Evolutionary conservation across 2,113 vertebrate genomes (phyloP), one percentile per base, ranked within the genome.

Genomic region (Microcebus griseorufus): DNA sequence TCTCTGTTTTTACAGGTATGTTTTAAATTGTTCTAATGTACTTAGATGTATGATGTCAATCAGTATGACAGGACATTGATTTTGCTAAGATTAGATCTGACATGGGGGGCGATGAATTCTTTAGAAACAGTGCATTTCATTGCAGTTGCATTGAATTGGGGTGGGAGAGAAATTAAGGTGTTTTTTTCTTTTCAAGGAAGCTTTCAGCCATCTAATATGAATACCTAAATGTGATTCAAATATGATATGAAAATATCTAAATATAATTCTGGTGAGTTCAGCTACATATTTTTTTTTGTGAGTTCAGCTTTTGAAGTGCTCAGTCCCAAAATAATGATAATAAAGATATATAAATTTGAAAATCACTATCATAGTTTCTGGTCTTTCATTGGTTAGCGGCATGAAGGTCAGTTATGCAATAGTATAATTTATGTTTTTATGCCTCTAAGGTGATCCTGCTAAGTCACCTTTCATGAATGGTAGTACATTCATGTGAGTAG

Each of bases 11-110:
- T 17, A n/a, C 6, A 81, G 23, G 39, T 82, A 37, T 73, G 25
- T 82, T 92, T 93, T 95, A 93, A 95, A 88, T 94, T 16, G 22
- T 67, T 39, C 45, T 79, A 48, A 39, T 78, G 48, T 85, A 75
- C 37, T 85, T 93, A 39, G 11, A 58, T 84, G 17, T 58, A 62
- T 88, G 85, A 88, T 80, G 79, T 93, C 93, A 94, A 58, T 92
- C 5, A 25, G 7, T 73, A 88, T 95, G 90, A 94, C 65, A 92
- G 70, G 64, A 67, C 65, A 85, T 58, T 92, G 92, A 90, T 94
- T 96, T 94, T 94, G 64, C 75, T 87, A 79, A 96, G 70, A 96
- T 84, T 88, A 53, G n/a, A 53, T 84, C 81, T 95, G 83, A 87
- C 70, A 42, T 14, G 48, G 20, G 18, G 17, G 25, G 5, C 86